Evolutionary conservation across 2,113 vertebrate genomes (phyloP).

Genomic region (Salvator merianae): DNA sequence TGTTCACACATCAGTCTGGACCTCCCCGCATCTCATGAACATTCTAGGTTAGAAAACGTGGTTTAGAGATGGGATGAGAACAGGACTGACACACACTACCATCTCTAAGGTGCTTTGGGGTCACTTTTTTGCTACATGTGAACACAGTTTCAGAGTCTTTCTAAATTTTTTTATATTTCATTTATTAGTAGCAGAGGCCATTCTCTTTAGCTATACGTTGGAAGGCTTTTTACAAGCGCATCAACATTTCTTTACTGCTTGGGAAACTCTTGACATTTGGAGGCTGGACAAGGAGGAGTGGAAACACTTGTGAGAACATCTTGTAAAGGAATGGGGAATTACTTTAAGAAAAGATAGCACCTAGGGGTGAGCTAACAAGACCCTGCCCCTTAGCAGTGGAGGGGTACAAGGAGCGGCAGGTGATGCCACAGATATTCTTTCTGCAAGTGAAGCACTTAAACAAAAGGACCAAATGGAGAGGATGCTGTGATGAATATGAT

Average conservation of each 20-base stretch:
- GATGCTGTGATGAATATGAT: not conserved
- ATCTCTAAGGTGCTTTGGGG: too few relatives aligned
- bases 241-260: not conserved
- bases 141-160: too few relatives aligned
- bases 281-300: not conserved
- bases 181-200: too few relatives aligned
- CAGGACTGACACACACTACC: too few relatives aligned
- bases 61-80: too few relatives aligned
- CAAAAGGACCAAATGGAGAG: not conserved
- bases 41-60: too few relatives aligned
- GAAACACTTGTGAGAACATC: not conserved
- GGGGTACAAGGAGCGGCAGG: constrained; percentile 13
- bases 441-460: not conserved
- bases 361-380: not conserved
- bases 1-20: too few relatives aligned
- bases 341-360: not conserved
- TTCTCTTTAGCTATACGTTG: not conserved
- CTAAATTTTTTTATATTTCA: too few relatives aligned
- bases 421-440: not conserved
- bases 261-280: not conserved
- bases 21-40: too few relatives aligned
- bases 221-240: too few relatives aligned
- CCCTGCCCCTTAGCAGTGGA: not conserved
- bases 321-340: not conserved
- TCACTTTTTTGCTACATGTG: too few relatives aligned